phyloP scores from a whole-genome alignment of 2,888 invertebrate species.

The Orchesella flavescens region DNA sequence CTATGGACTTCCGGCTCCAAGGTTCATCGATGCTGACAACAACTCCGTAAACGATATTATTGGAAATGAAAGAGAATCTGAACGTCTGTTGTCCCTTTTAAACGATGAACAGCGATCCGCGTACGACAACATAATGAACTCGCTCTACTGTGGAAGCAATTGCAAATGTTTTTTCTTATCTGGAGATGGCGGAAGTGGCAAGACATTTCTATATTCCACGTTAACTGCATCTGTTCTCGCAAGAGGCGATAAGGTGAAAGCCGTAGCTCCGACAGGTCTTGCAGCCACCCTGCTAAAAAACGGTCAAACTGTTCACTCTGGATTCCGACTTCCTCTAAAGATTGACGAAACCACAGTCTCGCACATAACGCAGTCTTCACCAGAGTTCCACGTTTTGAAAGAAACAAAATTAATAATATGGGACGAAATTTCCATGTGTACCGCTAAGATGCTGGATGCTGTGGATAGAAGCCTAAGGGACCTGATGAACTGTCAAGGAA shows the following conservation, averaged over 20 bases:
- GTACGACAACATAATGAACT: slow-evolving; percentile 14
- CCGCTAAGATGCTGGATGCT: slow-evolving; percentile 31
- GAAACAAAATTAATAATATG: slow-evolving; percentile 52
- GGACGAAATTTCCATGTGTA: slow-evolving; percentile 66
- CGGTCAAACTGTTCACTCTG: slow-evolving; percentile 74
- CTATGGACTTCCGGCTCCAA: slow-evolving; percentile 38
- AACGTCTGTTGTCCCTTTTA: not conserved
- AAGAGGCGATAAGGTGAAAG: slow-evolving; percentile 14
- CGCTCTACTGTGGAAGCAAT: not conserved
- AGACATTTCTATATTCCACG: slow-evolving; percentile 72
- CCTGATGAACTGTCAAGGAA: slow-evolving; percentile 4
- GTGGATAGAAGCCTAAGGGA: slow-evolving; percentile 51
- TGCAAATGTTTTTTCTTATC: slow-evolving; percentile 72
- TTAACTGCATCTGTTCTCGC: not conserved
- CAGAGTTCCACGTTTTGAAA: slow-evolving; percentile 28
- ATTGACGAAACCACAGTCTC: slow-evolving; percentile 20
- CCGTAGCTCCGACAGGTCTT: slow-evolving; percentile 67
- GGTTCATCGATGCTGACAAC: not conserved
- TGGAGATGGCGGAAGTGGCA: slow-evolving; percentile 73
- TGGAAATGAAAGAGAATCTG: not conserved
- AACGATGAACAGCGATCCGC: slow-evolving; percentile 39
- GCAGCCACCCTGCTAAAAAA: slow-evolving; percentile 73
- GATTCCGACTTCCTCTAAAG: slow-evolving; percentile 72
- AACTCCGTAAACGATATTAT: no score
- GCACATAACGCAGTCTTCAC: slow-evolving; percentile 32